These are phyloP conservation scores for Actinopyga echinites DNA, from an alignment of 53 echinoderm and acorn worm species.

Conservation along the genomic window DNA sequence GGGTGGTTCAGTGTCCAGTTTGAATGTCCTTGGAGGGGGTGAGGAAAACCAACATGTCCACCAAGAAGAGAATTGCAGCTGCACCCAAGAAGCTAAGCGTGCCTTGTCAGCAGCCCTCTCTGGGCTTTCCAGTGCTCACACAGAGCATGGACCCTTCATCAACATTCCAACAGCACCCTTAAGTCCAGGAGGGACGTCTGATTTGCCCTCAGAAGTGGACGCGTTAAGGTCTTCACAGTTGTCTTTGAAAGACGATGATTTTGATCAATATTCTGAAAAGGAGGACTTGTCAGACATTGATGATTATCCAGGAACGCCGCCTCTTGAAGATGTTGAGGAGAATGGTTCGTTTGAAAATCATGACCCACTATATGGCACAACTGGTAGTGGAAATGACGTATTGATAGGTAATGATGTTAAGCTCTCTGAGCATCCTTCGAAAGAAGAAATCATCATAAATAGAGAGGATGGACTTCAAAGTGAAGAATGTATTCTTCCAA, in stretches of 20 bases:
- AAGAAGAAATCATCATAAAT: slow-evolving; percentile 64
- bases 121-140: slow-evolving; percentile 40
- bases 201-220: slow-evolving; percentile 66
- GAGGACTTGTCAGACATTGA: slow-evolving; percentile 34
- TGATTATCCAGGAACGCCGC: slow-evolving; percentile 3
- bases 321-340: slow-evolving; percentile 2
- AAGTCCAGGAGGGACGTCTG: slow-evolving; percentile 56
- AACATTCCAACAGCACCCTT: slow-evolving; percentile 79
- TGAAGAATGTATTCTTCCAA: slow-evolving; percentile 22
- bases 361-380: neutral
- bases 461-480: slow-evolving; percentile 67
- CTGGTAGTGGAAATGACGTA: too few relatives aligned
- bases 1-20: slow-evolving; percentile 56
- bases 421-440: neutral
- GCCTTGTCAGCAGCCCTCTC: slow-evolving; percentile 81
- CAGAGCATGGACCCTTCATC: slow-evolving; percentile 56
- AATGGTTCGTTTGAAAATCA: neutral
- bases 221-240: slow-evolving; percentile 47
- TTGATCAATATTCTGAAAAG: slow-evolving; percentile 24
- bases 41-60: slow-evolving; percentile 51
- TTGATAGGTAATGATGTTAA: neutral
- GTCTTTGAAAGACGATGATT: slow-evolving; percentile 51
- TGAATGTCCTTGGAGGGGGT: slow-evolving; percentile 69
- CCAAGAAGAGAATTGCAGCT: slow-evolving; percentile 62
- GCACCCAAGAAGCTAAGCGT: slow-evolving; percentile 81